Evolutionary conservation across 2,888 invertebrate genomes (phyloP).

Genomic region (Mystacides longicornis): DNA sequence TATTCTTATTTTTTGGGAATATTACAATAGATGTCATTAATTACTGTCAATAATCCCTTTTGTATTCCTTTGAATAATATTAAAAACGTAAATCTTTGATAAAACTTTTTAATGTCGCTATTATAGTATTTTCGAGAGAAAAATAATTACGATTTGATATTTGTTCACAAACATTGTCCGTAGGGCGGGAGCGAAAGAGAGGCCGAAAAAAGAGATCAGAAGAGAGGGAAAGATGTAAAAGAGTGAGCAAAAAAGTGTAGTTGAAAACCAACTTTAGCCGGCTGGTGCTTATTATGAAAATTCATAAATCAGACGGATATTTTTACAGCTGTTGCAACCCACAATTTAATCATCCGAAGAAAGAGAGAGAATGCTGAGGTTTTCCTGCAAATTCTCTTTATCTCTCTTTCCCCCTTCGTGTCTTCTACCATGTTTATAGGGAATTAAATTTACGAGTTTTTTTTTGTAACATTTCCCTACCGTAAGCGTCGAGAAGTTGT

Average conservation of each 20-base stretch:
- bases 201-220: not conserved
- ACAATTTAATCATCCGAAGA: constrained; percentile 20
- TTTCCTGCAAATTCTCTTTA: not conserved
- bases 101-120: not conserved
- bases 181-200: not conserved
- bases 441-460: not conserved
- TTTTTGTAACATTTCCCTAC: not conserved
- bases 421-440: not conserved
- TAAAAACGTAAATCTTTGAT: too few species aligned
- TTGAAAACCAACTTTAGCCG: not conserved
- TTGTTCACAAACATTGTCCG: not conserved
- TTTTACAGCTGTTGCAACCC: constrained; percentile 22
- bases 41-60: not conserved
- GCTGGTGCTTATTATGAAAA: constrained; percentile 22
- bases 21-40: not conserved
- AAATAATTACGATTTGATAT: not conserved
- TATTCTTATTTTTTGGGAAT: not conserved
- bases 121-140: not conserved
- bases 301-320: constrained; percentile 24
- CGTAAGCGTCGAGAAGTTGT: not conserved
- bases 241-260: not conserved
- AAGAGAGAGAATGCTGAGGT: constrained; percentile 7
- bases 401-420: not conserved
- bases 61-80: too few species aligned
- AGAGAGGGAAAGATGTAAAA: not conserved